Evolutionary conservation across 2,797 vertebrate genomes (phyloP).

Genomic region (Prionace glauca): DNA sequence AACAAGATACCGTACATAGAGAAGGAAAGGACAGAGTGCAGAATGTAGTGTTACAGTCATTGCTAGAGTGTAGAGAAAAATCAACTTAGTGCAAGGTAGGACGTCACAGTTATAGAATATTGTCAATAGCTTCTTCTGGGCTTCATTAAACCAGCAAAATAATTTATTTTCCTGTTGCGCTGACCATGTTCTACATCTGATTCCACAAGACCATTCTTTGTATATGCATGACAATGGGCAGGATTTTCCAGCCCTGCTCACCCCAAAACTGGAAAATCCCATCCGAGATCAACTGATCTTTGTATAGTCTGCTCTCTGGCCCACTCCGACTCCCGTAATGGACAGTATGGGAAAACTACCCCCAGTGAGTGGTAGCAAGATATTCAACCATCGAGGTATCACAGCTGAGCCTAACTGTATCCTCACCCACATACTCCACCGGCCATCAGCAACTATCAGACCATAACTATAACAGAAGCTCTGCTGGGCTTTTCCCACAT

Average conservation of each 20-base stretch:
- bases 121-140: neutral
- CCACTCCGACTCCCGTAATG: too few relatives aligned
- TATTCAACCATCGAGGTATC: neutral
- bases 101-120: neutral
- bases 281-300: too few relatives aligned
- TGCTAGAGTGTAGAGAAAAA: too few relatives aligned
- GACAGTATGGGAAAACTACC: too few relatives aligned
- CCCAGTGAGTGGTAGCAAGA: neutral
- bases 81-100: neutral
- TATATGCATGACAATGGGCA: neutral
- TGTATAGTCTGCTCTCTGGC: too few relatives aligned
- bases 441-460: neutral
- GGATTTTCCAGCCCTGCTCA: too few relatives aligned
- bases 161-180: neutral
- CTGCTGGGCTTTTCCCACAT: neutral
- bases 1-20: too few relatives aligned
- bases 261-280: too few relatives aligned
- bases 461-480: neutral
- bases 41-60: too few relatives aligned
- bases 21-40: too few relatives aligned
- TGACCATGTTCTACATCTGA: neutral
- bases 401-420: neutral
- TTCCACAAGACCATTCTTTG: neutral
- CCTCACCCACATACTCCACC: neutral
- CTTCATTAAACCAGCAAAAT: neutral